These are phyloP conservation scores for Melanostigma gelatinosum DNA, from an alignment of 2,113 vertebrate genomes.

Conservation along the genomic window DNA sequence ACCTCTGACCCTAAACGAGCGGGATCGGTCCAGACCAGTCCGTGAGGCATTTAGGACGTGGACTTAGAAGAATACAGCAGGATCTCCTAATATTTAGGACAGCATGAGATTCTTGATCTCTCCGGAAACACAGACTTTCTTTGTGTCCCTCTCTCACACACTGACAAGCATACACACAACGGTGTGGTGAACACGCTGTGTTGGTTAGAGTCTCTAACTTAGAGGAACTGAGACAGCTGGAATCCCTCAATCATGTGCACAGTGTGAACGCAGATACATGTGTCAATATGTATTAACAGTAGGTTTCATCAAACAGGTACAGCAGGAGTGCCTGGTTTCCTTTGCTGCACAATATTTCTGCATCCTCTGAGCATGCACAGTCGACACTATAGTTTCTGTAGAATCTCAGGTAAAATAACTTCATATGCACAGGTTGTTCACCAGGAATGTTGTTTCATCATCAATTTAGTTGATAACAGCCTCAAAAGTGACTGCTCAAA, in stretches of 20 bases:
- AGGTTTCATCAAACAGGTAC: neutral
- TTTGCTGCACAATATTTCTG: no score
- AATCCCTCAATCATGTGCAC: neutral
- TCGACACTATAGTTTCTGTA: no score
- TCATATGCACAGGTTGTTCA: no score
- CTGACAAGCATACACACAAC: neutral
- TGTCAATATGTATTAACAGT: neutral
- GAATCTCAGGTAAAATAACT: no score
- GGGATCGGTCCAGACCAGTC: slow-evolving; percentile 11
- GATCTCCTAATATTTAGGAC: slow-evolving; percentile 24
- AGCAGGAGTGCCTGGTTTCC: no score
- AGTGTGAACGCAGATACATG: slow-evolving; percentile 3
- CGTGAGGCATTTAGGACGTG: neutral
- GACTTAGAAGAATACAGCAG: slow-evolving; percentile 13
- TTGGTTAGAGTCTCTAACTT: slow-evolving; percentile 31
- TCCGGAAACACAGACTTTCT: slow-evolving; percentile 23
- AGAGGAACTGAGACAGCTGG: slow-evolving; percentile 35
- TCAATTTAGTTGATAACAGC: no score
- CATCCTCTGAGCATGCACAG: no score
- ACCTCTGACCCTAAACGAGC: slow-evolving; percentile 29
- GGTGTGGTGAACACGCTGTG: slow-evolving; percentile 19
- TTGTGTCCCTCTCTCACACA: slow-evolving; percentile 12
- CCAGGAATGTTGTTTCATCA: no score
- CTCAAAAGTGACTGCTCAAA: no score
- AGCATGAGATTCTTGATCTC: slow-evolving; percentile 31